Conservation (phyloP, 1,140 invertebrate species). For the Littorina saxatilis region DNA sequence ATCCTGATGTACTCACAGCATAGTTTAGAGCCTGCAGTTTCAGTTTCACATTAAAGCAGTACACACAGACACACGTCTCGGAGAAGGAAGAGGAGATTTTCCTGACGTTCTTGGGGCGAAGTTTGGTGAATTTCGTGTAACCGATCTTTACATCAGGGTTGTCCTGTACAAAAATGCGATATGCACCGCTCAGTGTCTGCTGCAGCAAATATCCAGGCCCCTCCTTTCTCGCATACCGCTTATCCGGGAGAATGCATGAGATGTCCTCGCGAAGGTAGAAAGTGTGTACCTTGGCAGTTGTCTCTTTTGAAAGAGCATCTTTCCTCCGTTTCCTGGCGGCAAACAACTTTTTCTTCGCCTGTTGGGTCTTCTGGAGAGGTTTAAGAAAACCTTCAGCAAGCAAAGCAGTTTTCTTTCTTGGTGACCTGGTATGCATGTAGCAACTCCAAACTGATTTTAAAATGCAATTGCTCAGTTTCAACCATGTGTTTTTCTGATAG, state of each 20-base stretch:
- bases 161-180: background rate
- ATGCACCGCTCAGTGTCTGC: slow-evolving; percentile 37
- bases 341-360: background rate
- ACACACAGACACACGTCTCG: background rate
- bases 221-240: slow-evolving; percentile 44
- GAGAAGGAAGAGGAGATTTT: background rate
- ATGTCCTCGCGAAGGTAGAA: slow-evolving; percentile 20
- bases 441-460: too few species aligned
- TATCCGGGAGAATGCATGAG: slow-evolving; percentile 40
- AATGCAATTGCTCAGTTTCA: too few species aligned
- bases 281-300: background rate
- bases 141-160: background rate
- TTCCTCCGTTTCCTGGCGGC: background rate
- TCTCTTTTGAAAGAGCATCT: background rate
- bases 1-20: background rate
- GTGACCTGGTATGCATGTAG: background rate
- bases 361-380: background rate
- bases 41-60: background rate
- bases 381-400: background rate
- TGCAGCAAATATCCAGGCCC: slow-evolving; percentile 46
- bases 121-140: background rate
- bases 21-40: background rate
- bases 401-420: background rate
- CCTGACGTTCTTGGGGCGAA: background rate
- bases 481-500: too few species aligned